Conservation (phyloP, 2,113 vertebrate species). For the Lonchura striata region DNA sequence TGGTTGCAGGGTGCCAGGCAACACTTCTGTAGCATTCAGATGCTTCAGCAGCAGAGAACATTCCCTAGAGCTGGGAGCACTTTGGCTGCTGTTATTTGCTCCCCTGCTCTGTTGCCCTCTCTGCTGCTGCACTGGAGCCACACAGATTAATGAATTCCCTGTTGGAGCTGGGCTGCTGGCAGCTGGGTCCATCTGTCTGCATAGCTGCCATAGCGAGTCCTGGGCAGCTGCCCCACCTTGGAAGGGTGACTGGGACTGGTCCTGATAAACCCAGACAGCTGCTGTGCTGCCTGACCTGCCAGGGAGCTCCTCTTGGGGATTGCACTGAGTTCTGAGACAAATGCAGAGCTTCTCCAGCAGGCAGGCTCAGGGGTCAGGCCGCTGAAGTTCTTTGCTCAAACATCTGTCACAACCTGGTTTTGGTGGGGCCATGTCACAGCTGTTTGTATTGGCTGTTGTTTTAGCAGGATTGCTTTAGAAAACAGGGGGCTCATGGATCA, state of each 20-base stretch:
- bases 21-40: background rate
- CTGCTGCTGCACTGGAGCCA: background rate
- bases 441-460: background rate
- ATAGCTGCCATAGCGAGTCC: background rate
- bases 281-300: background rate
- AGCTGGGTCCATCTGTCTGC: slow-evolving; percentile 14
- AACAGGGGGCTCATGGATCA: background rate
- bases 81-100: background rate
- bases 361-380: background rate
- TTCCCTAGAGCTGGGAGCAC: background rate
- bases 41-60: background rate
- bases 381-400: background rate
- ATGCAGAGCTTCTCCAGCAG: background rate
- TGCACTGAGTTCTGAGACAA: background rate
- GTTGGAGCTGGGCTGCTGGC: background rate
- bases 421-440: background rate
- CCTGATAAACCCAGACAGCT: background rate
- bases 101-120: background rate
- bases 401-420: background rate
- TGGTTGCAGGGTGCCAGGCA: background rate
- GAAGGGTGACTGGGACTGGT: background rate
- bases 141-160: rapidly evolving
- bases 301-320: background rate
- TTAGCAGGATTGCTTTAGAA: background rate
- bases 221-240: background rate